Conservation (phyloP, 1,140 invertebrate genomes). For the Tetranychus urticae region DNA sequence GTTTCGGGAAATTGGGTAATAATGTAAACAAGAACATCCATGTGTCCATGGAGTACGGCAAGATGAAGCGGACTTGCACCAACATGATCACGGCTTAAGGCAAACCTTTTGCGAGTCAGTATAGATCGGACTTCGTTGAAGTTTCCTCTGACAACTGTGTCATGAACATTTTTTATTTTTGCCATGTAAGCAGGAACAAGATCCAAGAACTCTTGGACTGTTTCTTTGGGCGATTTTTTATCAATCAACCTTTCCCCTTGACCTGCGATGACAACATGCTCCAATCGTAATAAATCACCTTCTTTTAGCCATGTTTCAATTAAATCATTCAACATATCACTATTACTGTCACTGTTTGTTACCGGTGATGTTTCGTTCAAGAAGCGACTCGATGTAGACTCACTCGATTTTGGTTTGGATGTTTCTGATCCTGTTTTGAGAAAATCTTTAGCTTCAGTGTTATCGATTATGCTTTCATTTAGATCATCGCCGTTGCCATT, state of each 20-base stretch:
- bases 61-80: conserved; percentile 77
- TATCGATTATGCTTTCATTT: background rate
- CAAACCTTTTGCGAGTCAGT: conserved; percentile 70
- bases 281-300: conserved; percentile 13
- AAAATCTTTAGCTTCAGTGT: background rate
- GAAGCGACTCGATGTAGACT: background rate
- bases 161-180: conserved; percentile 15
- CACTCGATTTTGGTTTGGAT: background rate
- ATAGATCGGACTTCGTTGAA: conserved; percentile 55
- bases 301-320: conserved; percentile 16
- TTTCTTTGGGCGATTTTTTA: conserved; percentile 29
- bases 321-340: conserved; percentile 13
- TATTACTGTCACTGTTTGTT: background rate
- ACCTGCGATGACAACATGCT: conserved; percentile 17
- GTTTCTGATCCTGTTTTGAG: background rate
- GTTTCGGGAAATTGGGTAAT: conserved; percentile 22
- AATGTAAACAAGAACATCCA: conserved; percentile 45
- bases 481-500: background rate
- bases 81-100: conserved; percentile 55
- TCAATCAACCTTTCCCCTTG: conserved; percentile 15
- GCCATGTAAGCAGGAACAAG: conserved; percentile 44
- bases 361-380: background rate
- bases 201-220: conserved; percentile 38
- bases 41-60: conserved; percentile 73
- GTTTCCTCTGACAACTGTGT: conserved; percentile 36